Conservation (phyloP, 2,888 invertebrate species). For the Prostheceraeus crozeri region DNA sequence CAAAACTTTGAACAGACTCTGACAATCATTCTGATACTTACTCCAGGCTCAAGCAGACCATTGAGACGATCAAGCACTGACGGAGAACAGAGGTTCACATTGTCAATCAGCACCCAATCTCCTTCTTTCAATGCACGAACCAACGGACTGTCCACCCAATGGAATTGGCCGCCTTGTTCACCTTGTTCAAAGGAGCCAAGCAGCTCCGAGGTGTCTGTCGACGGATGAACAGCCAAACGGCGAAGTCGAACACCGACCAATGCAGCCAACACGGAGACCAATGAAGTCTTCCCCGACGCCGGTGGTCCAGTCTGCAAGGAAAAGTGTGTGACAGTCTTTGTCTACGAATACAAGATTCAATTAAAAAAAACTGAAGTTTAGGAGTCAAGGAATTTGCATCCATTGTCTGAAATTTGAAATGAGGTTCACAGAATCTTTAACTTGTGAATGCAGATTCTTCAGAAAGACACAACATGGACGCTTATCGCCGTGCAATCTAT, state of each 20-base stretch:
- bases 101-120: slow-evolving; percentile 61
- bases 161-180: slow-evolving; percentile 53
- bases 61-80: slow-evolving; percentile 93
- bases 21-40: too few relatives aligned
- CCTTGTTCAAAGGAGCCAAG: slow-evolving; percentile 92
- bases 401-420: too few relatives aligned
- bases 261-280: slow-evolving; percentile 69
- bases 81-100: slow-evolving; percentile 85
- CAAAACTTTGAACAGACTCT: too few relatives aligned
- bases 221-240: slow-evolving; percentile 74
- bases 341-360: too few relatives aligned
- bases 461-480: too few relatives aligned
- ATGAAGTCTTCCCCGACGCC: slow-evolving; percentile 71
- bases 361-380: too few relatives aligned
- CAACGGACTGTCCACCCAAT: slow-evolving; percentile 59
- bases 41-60: slow-evolving; percentile 83
- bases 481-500: too few relatives aligned
- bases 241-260: slow-evolving; percentile 68
- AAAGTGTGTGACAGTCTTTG: too few relatives aligned
- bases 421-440: too few relatives aligned
- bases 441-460: too few relatives aligned
- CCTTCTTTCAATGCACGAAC: slow-evolving; percentile 57
- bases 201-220: slow-evolving; percentile 87
- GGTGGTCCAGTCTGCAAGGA: slow-evolving; percentile 65
- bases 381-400: too few relatives aligned